Evolutionary conservation across 2,888 invertebrate species (phyloP).

Genomic region (Epinotia nisella): DNA sequence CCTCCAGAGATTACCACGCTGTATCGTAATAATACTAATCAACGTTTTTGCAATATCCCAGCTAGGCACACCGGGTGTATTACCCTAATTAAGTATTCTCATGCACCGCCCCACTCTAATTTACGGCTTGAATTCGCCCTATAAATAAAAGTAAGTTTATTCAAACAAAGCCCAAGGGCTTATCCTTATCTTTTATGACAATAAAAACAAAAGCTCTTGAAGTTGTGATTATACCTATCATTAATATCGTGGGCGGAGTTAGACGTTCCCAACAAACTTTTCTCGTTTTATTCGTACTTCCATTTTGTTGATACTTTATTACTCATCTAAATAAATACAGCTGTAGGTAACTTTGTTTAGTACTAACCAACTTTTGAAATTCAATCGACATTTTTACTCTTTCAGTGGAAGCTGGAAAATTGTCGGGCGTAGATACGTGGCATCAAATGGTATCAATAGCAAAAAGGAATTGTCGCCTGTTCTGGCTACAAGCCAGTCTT

Average conservation of each 20-base stretch:
- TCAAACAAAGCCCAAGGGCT: conserved; percentile 37
- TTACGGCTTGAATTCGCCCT: conserved; percentile 40
- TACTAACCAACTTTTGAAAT: conserved; percentile 21
- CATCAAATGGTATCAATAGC: conserved; percentile 65
- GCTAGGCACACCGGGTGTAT: conserved; percentile 47
- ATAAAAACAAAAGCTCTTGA: conserved; percentile 41
- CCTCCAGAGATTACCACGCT: conserved; percentile 28
- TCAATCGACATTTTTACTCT: conserved; percentile 6
- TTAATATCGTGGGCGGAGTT: conserved; percentile 31
- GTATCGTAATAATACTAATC: conserved; percentile 25
- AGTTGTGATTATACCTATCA: conserved; percentile 41
- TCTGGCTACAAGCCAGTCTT: conserved; percentile 66
- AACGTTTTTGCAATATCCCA: conserved; percentile 35
- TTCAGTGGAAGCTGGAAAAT: conserved; percentile 21
- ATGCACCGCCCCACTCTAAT: conserved; percentile 38
- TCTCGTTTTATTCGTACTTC: conserved; percentile 28
- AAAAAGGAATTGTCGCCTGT: conserved; percentile 64
- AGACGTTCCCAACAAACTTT: conserved; percentile 24
- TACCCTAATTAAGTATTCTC: conserved; percentile 56
- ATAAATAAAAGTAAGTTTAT: conserved; percentile 44
- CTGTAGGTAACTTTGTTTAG: conserved; percentile 13
- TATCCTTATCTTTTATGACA: conserved; percentile 42
- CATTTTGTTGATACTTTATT: conserved; percentile 31
- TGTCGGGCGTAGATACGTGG: conserved; percentile 46
- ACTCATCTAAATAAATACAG: conserved; percentile 25